A percentile compares a stretch with the other conserved stretches of the same genome.
These are phyloP conservation scores for Hypsibius dujardini DNA, from an alignment of 1,140 invertebrate genomes.

Conservation along the genomic window DNA sequence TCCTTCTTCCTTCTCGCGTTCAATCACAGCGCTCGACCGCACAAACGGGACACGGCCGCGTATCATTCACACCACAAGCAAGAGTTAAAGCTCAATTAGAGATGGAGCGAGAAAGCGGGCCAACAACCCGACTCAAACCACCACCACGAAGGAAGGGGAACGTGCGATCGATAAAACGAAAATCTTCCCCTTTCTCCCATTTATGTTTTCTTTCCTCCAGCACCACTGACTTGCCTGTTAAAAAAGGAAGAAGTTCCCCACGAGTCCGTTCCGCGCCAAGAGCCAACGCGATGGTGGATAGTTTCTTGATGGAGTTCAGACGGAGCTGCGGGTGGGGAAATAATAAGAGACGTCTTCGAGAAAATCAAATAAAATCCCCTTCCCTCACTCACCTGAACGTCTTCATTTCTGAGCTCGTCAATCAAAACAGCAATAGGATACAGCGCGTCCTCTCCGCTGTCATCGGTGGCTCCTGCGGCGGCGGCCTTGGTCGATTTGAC, in stretches of 20 bases:
- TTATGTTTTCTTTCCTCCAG: too few relatives aligned
- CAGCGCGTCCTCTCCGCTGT: slow-evolving; percentile 73
- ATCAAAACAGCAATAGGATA: slow-evolving; percentile 99
- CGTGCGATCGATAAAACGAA: too few relatives aligned
- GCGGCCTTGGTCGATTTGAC: not conserved
- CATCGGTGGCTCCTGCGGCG: slow-evolving; percentile 54
- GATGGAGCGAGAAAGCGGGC: too few relatives aligned
- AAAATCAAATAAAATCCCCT: slow-evolving; percentile 10
- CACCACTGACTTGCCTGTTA: slow-evolving; percentile 52
- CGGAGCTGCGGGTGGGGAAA: slow-evolving; percentile 47
- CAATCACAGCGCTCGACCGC: too few relatives aligned
- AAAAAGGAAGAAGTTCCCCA: slow-evolving; percentile 87
- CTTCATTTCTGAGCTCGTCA: slow-evolving; percentile 97
- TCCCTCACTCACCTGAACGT: slow-evolving; percentile 62
- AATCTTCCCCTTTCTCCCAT: too few relatives aligned
- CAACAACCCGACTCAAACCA: too few relatives aligned
- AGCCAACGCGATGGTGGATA: slow-evolving; percentile 93
- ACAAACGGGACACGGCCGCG: not conserved
- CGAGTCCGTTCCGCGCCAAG: slow-evolving; percentile 89
- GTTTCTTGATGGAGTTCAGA: slow-evolving; percentile 94
- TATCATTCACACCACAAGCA: not conserved
- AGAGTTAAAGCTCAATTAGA: not conserved
- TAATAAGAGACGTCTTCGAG: not conserved
- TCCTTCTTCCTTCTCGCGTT: too few relatives aligned
- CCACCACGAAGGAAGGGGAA: too few relatives aligned